A percentile compares a stretch with the other conserved stretches of the same genome.
phyloP scores from a whole-genome alignment of 1,140 invertebrate genomes.

The Nasonia longicornis region DNA sequence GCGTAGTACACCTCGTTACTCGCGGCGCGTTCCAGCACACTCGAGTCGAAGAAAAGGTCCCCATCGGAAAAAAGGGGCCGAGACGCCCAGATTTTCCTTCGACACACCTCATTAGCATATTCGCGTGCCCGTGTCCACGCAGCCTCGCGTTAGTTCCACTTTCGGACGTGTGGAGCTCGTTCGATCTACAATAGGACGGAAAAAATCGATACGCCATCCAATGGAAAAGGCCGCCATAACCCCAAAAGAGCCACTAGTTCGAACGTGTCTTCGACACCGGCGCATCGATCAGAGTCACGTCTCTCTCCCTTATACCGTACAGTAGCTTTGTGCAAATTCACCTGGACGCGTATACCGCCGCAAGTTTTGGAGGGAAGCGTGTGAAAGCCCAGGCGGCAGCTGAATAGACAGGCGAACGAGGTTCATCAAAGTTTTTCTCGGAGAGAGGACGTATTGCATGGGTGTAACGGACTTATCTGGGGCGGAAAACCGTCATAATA shows the following conservation, averaged over 20 bases:
- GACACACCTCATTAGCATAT: constrained; percentile 31
- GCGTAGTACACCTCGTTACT: neutral
- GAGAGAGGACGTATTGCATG: neutral
- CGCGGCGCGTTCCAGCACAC: neutral
- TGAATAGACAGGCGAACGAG: constrained; percentile 23
- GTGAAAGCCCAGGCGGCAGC: constrained; percentile 29
- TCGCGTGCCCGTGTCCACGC: constrained; percentile 2
- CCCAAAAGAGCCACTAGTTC: neutral
- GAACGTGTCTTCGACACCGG: neutral
- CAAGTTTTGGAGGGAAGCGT: constrained; percentile 22
- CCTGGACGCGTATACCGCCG: constrained; percentile 7
- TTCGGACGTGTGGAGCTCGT: neutral
- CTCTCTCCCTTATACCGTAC: neutral
- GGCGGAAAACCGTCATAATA: constrained; percentile 32
- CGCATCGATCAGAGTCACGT: constrained; percentile 26
- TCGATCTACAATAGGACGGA: neutral
- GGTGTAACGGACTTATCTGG: constrained; percentile 16
- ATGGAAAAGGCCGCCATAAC: neutral
- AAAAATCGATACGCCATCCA: neutral
- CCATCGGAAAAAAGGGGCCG: neutral
- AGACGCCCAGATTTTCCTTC: neutral
- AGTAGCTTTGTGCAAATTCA: constrained; percentile 42
- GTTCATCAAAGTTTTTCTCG: constrained; percentile 26
- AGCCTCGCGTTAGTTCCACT: neutral
- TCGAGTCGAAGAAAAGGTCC: neutral